Evolutionary conservation across 30 jellyfish, hydroid and myxozoan species (phyloP), one percentile per base, ranked within the genome.

Genomic region (Aurelia sp.): DNA sequence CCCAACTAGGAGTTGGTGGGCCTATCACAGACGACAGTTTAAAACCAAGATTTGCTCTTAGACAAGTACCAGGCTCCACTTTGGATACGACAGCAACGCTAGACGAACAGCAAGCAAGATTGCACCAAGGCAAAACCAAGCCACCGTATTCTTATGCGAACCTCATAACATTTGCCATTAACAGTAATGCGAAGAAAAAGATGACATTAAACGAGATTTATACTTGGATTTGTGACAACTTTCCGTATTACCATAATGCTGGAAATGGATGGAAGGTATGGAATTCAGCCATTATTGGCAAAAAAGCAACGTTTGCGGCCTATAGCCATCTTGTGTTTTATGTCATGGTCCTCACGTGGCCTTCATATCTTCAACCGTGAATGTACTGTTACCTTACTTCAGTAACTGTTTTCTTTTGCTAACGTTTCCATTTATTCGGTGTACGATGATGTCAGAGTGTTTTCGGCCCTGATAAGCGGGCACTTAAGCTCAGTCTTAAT

Each of bases 231-330:
- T 94, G 98, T 69, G 97, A 94, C 9, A 88, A 86, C 80, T 94
- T 94, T 58, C 99, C 99, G 10, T 94, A 85, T 72, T 94, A 94
- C 74, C 86, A 93, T 51, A 97, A 94, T 63, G 88, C 97, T 22
- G 96, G 99, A 38, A 88, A 89, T 78, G 99, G 99, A 61, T 94
- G 99, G 99, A 94, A 94, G 97, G 99, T 94, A 85, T 58, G 87
- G 8, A 18, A 60, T 11, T 40, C 0, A 5, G 20, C 19, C 77
- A 24, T 30, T 33, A 8, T 58, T 64, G 61, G 18, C 19, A 18
- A 61, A 9, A 31, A 53, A 6, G 59, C 35, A n/a, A 13, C 27
- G 35, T 65, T 22, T 12, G 40, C 48, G 79, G 90, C 69, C 76
- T 20, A n/a, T n/a, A 65, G 30, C 55, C 15, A 21, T 63, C 51